These are phyloP conservation scores for Tuberolachnus salignus DNA, from an alignment of 2,888 invertebrate genomes.

Conservation along the genomic window DNA sequence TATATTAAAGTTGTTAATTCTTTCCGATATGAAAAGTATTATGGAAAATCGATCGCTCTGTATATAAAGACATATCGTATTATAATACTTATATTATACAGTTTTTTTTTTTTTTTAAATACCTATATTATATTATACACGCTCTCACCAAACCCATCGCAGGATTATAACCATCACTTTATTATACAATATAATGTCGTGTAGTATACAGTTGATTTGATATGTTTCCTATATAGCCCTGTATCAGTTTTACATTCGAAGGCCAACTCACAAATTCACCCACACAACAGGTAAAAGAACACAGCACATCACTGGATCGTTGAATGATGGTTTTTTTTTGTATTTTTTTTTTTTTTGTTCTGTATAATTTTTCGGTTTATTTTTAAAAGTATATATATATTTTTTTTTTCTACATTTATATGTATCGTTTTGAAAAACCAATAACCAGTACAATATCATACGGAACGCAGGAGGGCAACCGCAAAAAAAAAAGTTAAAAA, in stretches of 20 bases:
- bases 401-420: background rate
- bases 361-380: slow-evolving; percentile 18
- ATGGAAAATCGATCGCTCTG: no score
- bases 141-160: slow-evolving; percentile 18
- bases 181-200: slow-evolving; percentile 32
- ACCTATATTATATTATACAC: slow-evolving; percentile 4
- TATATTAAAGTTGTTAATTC: no score
- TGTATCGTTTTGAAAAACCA: background rate
- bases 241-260: slow-evolving; percentile 55
- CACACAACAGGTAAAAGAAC: slow-evolving; percentile 59
- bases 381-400: slow-evolving; percentile 9
- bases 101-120: background rate
- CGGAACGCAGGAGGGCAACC: slow-evolving; percentile 37
- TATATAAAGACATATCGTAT: no score
- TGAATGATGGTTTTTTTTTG: slow-evolving; percentile 45
- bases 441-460: background rate
- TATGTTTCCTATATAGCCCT: slow-evolving; percentile 56
- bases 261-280: slow-evolving; percentile 58
- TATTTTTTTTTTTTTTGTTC: slow-evolving; percentile 33
- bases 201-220: slow-evolving; percentile 55
- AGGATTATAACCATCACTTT: slow-evolving; percentile 26
- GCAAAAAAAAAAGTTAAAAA: background rate
- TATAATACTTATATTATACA: background rate
- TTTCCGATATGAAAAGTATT: no score
- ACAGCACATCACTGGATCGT: slow-evolving; percentile 49